A percentile compares a stretch with the other conserved stretches of the same genome.
phyloP scores from a whole-genome alignment of 2,888 invertebrate genomes.

The Sinodicranocentrus sp. region DNA sequence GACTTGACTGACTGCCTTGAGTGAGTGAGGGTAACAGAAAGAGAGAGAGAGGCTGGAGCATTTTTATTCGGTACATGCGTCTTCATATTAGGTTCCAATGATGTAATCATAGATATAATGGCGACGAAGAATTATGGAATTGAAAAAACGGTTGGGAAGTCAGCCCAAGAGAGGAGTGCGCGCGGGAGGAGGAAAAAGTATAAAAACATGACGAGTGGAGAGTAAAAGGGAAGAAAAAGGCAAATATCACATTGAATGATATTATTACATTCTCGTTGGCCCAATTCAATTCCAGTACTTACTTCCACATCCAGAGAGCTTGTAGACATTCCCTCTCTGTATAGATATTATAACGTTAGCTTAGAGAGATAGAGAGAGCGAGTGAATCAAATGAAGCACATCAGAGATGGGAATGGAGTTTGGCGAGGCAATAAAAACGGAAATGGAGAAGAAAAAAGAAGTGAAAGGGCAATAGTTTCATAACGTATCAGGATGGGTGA shows the following conservation, averaged over 20 bases:
- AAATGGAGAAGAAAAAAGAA: slow-evolving; percentile 73
- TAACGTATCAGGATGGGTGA: slow-evolving; percentile 64
- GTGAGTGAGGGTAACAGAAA: background rate
- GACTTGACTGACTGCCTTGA: slow-evolving; percentile 34
- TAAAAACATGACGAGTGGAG: slow-evolving; percentile 62
- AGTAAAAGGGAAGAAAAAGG: slow-evolving; percentile 68
- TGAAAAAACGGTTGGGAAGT: slow-evolving; percentile 38
- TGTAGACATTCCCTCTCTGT: slow-evolving; percentile 1
- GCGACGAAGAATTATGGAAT: slow-evolving; percentile 58
- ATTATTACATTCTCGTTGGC: slow-evolving; percentile 69
- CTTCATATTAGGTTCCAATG: slow-evolving; percentile 41
- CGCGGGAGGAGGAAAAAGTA: slow-evolving; percentile 46
- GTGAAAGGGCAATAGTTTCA: slow-evolving; percentile 73
- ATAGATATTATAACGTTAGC: slow-evolving; percentile 52
- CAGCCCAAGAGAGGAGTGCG: background rate
- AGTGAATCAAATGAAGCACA: slow-evolving; percentile 70
- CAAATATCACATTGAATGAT: slow-evolving; percentile 65
- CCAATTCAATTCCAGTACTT: slow-evolving; percentile 46
- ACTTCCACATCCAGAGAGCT: background rate
- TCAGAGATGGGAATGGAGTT: slow-evolving; percentile 72
- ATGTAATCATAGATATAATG: slow-evolving; percentile 56
- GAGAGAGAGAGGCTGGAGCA: slow-evolving; percentile 16
- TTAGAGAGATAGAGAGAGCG: no score
- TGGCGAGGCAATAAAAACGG: slow-evolving; percentile 74
- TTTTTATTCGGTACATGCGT: slow-evolving; percentile 39